Conservation (phyloP, 2,113 vertebrate genomes). For the Deroptyus accipitrinus region DNA sequence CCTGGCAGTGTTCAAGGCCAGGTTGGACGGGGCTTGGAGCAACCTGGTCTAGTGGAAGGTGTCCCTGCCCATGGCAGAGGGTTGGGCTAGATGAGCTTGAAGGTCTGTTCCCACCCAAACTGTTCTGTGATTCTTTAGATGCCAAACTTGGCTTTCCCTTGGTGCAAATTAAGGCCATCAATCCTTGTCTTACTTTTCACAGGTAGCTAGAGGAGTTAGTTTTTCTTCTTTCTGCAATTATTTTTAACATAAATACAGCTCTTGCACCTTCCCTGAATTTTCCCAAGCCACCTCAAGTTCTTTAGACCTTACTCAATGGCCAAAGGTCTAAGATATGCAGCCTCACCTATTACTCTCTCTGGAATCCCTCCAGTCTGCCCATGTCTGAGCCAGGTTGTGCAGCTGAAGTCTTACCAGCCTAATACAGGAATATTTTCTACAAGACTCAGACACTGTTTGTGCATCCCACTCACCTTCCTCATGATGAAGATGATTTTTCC, state of each 20-base stretch:
- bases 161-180: background rate
- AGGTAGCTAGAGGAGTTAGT: background rate
- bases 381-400: accelerated
- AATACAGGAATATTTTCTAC: background rate
- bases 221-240: background rate
- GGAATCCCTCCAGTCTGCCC: background rate
- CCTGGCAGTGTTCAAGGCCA: background rate
- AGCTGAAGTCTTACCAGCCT: background rate
- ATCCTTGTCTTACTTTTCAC: background rate
- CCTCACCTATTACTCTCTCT: background rate
- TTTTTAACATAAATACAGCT: background rate
- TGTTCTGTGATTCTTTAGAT: background rate
- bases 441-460: background rate
- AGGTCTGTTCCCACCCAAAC: background rate
- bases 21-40: background rate
- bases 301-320: background rate
- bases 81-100: background rate
- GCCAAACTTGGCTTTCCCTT: background rate
- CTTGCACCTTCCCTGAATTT: background rate
- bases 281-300: background rate
- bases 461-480: background rate
- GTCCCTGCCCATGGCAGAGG: background rate
- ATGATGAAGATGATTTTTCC: background rate
- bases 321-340: background rate
- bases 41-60: background rate